A percentile compares a stretch with the other conserved stretches of the same genome.
Conservation (phyloP, 2,797 vertebrate species). For the Aulostomus chinensis region DNA sequence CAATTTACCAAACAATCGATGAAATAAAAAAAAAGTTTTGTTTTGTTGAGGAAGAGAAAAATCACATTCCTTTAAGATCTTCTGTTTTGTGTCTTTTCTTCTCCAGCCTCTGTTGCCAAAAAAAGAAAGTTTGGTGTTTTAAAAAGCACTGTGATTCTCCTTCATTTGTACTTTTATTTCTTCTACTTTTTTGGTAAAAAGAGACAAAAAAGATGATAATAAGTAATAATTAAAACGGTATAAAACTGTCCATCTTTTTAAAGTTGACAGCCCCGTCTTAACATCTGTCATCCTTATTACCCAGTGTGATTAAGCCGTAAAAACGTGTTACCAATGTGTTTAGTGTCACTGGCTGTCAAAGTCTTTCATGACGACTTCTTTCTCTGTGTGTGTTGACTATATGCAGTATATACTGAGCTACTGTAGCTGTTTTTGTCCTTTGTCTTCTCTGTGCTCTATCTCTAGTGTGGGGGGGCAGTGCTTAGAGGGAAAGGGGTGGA, state of each 20-base stretch:
- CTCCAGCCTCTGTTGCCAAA: conserved; percentile 91
- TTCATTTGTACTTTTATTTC: conserved; percentile 52
- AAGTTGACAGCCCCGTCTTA: conserved; percentile 72
- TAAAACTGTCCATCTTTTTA: conserved; percentile 88
- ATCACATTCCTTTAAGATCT: conserved; percentile 82
- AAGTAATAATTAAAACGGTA: conserved; percentile 73
- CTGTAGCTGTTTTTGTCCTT: conserved; percentile 98
- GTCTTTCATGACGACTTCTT: conserved; percentile 97
- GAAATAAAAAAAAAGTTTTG: conserved; percentile 80
- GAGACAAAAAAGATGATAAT: conserved; percentile 53
- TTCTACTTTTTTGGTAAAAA: conserved; percentile 64
- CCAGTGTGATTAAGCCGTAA: conserved; percentile 95
- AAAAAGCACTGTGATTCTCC: conserved; percentile 87
- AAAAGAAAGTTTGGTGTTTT: conserved; percentile 89
- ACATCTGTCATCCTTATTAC: conserved; percentile 92
- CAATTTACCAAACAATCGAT: conserved; percentile 67
- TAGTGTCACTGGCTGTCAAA: conserved; percentile 97
- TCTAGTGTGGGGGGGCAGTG: conserved; percentile 81
- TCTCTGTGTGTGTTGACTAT: conserved; percentile 98
- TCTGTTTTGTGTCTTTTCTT: conserved; percentile 41
- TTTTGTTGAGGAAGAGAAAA: conserved; percentile 68
- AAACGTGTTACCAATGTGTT: conserved; percentile 96
- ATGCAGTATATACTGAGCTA: conserved; percentile 99
- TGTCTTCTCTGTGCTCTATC: conserved; percentile 99
- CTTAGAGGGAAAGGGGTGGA: conserved; percentile 7